phyloP scores from a whole-genome alignment of 2,797 vertebrate genomes.

The Rallus crepitans region DNA sequence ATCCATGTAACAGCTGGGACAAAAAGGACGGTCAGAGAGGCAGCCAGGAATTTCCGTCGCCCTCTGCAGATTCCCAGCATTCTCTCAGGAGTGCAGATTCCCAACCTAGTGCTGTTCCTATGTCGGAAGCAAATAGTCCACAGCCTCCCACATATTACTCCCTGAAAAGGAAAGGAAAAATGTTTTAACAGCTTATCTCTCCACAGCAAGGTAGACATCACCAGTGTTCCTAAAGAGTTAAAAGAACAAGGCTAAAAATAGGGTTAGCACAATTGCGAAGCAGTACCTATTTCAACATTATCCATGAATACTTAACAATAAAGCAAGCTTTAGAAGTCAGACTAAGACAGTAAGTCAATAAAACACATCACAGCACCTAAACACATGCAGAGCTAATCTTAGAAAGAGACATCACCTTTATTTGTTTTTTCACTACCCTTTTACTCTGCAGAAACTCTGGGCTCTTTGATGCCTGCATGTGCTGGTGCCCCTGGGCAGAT shows the following conservation, averaged over 20 bases:
- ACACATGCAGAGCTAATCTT: background rate
- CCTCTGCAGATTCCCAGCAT: slow-evolving; percentile 99
- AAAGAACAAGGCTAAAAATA: background rate
- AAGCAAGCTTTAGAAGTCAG: background rate
- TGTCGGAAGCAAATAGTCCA: slow-evolving; percentile 84
- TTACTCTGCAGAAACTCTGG: background rate
- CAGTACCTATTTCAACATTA: background rate
- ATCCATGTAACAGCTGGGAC: slow-evolving; percentile 98
- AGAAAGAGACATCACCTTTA: background rate
- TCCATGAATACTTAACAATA: background rate
- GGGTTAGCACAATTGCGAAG: background rate
- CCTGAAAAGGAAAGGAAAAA: slow-evolving; percentile 68
- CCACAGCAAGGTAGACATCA: background rate
- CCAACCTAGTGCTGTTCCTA: slow-evolving; percentile 84
- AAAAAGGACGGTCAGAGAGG: slow-evolving; percentile 91
- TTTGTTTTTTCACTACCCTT: background rate
- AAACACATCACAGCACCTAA: background rate
- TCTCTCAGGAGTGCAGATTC: slow-evolving; percentile 84
- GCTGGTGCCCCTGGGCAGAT: background rate
- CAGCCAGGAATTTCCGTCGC: slow-evolving; percentile 97
- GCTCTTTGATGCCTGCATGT: background rate
- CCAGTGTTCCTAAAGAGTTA: background rate
- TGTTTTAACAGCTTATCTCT: background rate
- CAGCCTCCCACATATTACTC: slow-evolving; percentile 88
- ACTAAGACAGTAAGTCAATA: background rate